phyloP scores from a whole-genome alignment of 2,797 vertebrate species.

The Clarias platycephalus region DNA sequence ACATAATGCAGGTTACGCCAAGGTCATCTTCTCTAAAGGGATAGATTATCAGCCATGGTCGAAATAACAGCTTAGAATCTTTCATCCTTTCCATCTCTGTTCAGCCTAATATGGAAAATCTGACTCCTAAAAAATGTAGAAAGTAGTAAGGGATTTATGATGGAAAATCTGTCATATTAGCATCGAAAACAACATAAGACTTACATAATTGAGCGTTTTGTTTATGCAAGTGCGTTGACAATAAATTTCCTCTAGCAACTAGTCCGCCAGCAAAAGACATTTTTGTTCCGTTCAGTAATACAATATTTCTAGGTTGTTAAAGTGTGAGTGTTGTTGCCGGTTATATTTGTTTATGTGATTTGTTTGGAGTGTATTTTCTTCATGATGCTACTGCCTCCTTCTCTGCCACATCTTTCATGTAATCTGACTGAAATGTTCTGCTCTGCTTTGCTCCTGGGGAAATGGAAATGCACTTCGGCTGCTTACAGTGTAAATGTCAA shows the following conservation, averaged over 20 bases:
- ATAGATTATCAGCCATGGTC: not conserved
- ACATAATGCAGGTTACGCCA: not conserved
- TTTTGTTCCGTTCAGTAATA: slow-evolving; percentile 37
- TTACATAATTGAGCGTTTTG: slow-evolving; percentile 40
- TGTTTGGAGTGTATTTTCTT: slow-evolving; percentile 49
- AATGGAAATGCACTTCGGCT: slow-evolving; percentile 60
- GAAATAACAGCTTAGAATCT: slow-evolving; percentile 22
- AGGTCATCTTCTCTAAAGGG: slow-evolving; percentile 22
- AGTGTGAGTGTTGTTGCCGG: slow-evolving; percentile 27
- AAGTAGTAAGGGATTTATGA: slow-evolving; percentile 13
- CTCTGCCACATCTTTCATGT: slow-evolving; percentile 46
- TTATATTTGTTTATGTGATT: slow-evolving; percentile 58
- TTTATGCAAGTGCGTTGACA: slow-evolving; percentile 39
- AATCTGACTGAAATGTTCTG: slow-evolving; percentile 46
- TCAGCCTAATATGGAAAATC: slow-evolving; percentile 1
- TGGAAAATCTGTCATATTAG: slow-evolving; percentile 27
- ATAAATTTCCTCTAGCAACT: slow-evolving; percentile 40
- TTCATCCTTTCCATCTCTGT: not conserved
- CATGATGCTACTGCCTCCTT: slow-evolving; percentile 39
- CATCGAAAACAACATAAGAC: slow-evolving; percentile 27
- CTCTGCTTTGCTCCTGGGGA: slow-evolving; percentile 57
- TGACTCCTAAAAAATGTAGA: not conserved
- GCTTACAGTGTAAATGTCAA: slow-evolving; percentile 68
- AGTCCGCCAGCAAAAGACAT: slow-evolving; percentile 31
- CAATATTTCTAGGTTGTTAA: slow-evolving; percentile 32